Percentiles rank a stretch among this genome's conserved stretches.
phyloP scores from a whole-genome alignment of 2,113 vertebrate species.

The Nestor notabilis region DNA sequence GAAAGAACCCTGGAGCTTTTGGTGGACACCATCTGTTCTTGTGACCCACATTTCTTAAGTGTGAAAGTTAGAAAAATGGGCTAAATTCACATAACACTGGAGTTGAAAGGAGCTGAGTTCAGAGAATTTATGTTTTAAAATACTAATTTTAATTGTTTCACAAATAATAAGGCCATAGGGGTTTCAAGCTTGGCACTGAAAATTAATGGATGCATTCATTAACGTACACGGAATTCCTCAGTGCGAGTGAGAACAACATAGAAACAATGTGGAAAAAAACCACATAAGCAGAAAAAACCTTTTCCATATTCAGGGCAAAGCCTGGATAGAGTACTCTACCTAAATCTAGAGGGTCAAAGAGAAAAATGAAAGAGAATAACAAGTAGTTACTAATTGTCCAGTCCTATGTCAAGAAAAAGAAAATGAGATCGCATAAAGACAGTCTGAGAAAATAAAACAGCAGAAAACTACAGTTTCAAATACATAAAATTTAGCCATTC shows the following conservation, averaged over 20 bases:
- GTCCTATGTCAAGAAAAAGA: not conserved
- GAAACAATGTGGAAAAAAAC: not conserved
- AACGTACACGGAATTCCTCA: not conserved
- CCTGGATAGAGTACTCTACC: not conserved
- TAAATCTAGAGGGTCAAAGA: not conserved
- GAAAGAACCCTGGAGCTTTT: not conserved
- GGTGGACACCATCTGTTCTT: not conserved
- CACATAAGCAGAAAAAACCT: not conserved
- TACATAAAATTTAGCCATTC: not conserved
- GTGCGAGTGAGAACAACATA: not conserved
- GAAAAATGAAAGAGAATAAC: not conserved
- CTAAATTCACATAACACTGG: not conserved
- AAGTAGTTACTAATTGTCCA: not conserved
- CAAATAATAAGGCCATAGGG: constrained; percentile 15
- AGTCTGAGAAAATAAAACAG: not conserved
- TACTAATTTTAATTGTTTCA: not conserved
- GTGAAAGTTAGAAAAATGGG: not conserved
- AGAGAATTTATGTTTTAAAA: not conserved
- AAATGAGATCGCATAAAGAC: not conserved
- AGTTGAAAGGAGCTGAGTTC: not conserved
- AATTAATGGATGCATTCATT: not conserved
- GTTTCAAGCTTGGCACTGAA: not conserved
- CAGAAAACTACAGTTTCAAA: not conserved
- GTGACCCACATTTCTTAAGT: not conserved
- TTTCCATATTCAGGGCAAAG: not conserved